Base-by-base conservation (phyloP, 2,113 vertebrate genomes). In the Calonectris borealis region DNA sequence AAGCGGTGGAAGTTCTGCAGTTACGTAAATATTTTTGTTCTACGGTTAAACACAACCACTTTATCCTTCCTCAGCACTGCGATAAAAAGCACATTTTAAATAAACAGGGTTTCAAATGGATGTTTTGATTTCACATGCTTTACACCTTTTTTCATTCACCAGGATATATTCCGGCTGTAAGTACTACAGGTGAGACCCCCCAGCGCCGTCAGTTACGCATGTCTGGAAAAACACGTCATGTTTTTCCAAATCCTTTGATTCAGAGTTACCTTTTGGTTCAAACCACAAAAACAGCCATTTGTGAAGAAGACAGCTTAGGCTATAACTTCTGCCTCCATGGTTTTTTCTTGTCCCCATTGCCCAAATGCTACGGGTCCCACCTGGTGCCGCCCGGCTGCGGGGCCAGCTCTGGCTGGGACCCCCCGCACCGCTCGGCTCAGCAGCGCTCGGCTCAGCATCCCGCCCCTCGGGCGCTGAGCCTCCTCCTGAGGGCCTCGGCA, bases 311-410 rank as follows among this genome's bases (percentile, higher is more conserved):
- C 38, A 34, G 4, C 18, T 2, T 5, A 5, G 31, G 5, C 24
- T 3, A 1, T 1, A 5, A 5, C 51, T 31, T 42, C 54, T n/a
- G 1, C 4, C 31, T 57, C 82, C 8, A 0, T 3, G 38, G 1
- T 4, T 11, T 5, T 38, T n/a, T 29, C 64, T 29, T 1, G 6
- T 32, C 54, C 62, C 3, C 1, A 0, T 0, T 13, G 48, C n/a
- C 60, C 31, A 48, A 5, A 1, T 2, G 6, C 5, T 1, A 3
- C 17, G 15, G 34, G 14, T 8, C 7, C 34, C 26, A 8, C 7
- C 51, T 2, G 16, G 29, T 3, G 18, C 36, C 11, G 0, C 12
- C 46, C 2, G 7, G 26, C 60, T 27, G 24, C 2, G 15, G 42
- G 42, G 49, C 17, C 17, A 24, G 49, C 38, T 65, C 21, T 2